Base-by-base conservation (phyloP, 2,888 invertebrate genomes). In the Amaurobius ferox region DNA sequence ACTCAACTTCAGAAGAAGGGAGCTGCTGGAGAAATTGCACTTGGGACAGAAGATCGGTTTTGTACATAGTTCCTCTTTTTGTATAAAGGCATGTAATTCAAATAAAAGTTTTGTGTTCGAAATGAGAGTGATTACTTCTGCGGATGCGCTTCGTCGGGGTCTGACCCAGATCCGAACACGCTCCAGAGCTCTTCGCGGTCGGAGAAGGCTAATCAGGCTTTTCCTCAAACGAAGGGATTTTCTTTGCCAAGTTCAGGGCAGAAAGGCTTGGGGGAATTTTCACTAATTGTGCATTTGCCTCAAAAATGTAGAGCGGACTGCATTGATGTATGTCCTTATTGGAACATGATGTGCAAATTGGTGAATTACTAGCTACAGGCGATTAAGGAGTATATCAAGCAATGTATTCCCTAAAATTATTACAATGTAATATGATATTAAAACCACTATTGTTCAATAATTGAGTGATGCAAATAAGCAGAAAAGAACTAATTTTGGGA, bases 141-240 rank as follows among this genome's bases (percentile, higher is more conserved):
- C 11, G 23, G 16, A 55, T 55, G 19, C 23, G 23, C 23, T 55
- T 11, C 23, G 55, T 1, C 23, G 55, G 11, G 11, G 55, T 5
- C 3, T 55, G 55, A 55, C 55, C 55, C 23, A 55, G 55, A 55
- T 55, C 23, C 13, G 55, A 55, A 2, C 55, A 55, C 55, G 55
- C 55, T 55, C 23, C 55, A 55, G 55, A 55, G 55, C 19, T 19
- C 55, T 55, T 55, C 55, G 55, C 55, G 55, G 55, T 55, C 55
- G 55, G 11, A 55, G 55, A 55, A 55, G 55, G 23, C 55, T 55
- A 55, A 55, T 55, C 55, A 55, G 55, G 23, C 23, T 11, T 55
- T 23, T 23, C 55, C 23, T 55, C 9, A 55, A 23, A 55, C 5
- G 55, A 5, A 55, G 23, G 23, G 55, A 55, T 55, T 55, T 55